Conservation (phyloP, 2,113 vertebrate genomes). For the Neodontobutis hainanensis region DNA sequence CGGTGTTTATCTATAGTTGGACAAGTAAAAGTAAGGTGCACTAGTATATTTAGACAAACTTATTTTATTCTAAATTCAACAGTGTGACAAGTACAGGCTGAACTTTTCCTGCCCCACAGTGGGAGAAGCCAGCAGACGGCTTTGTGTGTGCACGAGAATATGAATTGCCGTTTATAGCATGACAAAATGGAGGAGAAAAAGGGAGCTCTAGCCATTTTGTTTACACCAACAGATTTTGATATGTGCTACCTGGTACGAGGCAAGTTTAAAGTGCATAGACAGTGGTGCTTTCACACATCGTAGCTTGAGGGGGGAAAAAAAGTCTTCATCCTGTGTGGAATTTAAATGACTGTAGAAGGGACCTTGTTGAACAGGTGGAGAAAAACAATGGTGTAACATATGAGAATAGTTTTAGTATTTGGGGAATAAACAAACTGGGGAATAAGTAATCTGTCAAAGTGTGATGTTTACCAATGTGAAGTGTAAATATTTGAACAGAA, state of each 20-base stretch:
- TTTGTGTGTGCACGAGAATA: neutral
- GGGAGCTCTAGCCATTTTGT: slow-evolving; percentile 53
- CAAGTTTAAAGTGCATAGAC: slow-evolving; percentile 66
- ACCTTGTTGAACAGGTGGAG: slow-evolving; percentile 37
- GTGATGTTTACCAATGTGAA: slow-evolving; percentile 8
- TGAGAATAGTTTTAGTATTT: slow-evolving; percentile 8
- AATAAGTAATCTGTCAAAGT: slow-evolving; percentile 2
- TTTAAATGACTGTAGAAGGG: slow-evolving; percentile 62
- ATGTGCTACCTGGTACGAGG: slow-evolving; percentile 43
- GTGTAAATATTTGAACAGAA: slow-evolving; percentile 9
- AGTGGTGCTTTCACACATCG: slow-evolving; percentile 39
- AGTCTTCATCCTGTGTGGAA: slow-evolving; percentile 51
- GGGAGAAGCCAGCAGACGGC: slow-evolving; percentile 15
- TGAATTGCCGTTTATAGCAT: slow-evolving; percentile 34
- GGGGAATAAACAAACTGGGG: slow-evolving; percentile 2
- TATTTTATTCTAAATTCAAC: slow-evolving; percentile 14
- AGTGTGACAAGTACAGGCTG: slow-evolving; percentile 24
- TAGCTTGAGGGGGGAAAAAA: slow-evolving; percentile 61
- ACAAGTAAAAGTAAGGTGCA: neutral
- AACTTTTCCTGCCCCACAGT: slow-evolving; percentile 21
- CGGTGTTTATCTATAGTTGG: slow-evolving; percentile 4
- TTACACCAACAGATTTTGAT: slow-evolving; percentile 60
- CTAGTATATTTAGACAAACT: slow-evolving; percentile 6
- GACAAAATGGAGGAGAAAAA: slow-evolving; percentile 11
- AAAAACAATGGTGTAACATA: slow-evolving; percentile 20